phyloP scores from a whole-genome alignment of 2,797 vertebrate species.

The Glyptemys insculpta region DNA sequence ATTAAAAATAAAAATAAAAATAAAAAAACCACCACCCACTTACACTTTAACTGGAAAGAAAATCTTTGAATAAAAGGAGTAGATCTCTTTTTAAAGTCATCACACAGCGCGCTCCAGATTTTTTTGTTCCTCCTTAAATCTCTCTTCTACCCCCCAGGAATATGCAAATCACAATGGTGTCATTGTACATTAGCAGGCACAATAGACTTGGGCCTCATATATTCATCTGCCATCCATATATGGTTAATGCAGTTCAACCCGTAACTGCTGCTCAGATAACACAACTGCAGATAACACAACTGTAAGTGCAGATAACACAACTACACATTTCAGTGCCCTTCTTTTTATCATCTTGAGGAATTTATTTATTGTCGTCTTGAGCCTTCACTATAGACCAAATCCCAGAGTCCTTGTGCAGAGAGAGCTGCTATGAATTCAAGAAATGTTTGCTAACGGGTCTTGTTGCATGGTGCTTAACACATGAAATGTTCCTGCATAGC shows the following conservation, averaged over 20 bases:
- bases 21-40: not conserved
- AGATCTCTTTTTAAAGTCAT: not conserved
- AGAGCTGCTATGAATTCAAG: not conserved
- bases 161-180: not conserved
- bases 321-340: not conserved
- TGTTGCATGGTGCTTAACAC: not conserved
- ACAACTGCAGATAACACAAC: not conserved
- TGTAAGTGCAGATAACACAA: not conserved
- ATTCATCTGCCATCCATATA: not conserved
- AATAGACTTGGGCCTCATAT: not conserved
- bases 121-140: not conserved
- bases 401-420: not conserved
- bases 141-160: not conserved
- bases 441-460: not conserved
- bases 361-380: not conserved
- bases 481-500: not conserved
- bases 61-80: not conserved
- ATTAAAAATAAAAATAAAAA: not conserved
- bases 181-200: not conserved
- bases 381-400: not conserved
- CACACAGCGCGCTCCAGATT: not conserved
- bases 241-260: not conserved
- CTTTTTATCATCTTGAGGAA: not conserved
- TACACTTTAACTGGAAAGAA: slow-evolving; percentile 18
- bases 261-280: not conserved